These are phyloP conservation scores for Drosophila mojavensis DNA, from an alignment of 1,140 invertebrate species.

Conservation along the genomic window DNA sequence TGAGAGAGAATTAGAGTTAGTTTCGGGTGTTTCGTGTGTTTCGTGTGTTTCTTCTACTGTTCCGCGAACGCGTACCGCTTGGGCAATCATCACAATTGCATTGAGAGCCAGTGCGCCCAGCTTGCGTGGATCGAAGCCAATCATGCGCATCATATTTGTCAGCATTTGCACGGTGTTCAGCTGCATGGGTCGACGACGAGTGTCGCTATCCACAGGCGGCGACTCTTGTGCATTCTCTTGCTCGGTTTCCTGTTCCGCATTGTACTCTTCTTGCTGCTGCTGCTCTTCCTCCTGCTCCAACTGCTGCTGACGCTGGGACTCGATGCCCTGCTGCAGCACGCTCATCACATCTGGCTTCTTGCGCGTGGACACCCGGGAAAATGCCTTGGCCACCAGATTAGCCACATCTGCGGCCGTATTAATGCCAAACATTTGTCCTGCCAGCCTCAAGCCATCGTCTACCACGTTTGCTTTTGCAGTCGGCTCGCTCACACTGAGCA, in stretches of 20 bases:
- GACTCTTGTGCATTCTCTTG: constrained; percentile 65
- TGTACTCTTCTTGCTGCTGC: constrained; percentile 14
- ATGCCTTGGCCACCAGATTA: constrained; percentile 85
- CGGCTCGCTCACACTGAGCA: constrained; percentile 36
- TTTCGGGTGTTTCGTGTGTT: too few relatives aligned
- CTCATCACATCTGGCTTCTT: constrained; percentile 59
- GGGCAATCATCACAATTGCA: constrained; percentile 91
- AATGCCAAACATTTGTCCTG: constrained; percentile 86
- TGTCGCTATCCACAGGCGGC: constrained; percentile 38
- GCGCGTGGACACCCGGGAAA: constrained; percentile 60
- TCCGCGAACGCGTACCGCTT: constrained; percentile 87
- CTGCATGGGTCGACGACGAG: constrained; percentile 10
- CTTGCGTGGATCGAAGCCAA: constrained; percentile 90
- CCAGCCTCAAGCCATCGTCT: constrained; percentile 87
- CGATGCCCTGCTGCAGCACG: constrained; percentile 57
- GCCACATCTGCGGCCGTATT: constrained; percentile 85
- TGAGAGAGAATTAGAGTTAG: background rate
- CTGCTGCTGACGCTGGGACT: constrained; percentile 9
- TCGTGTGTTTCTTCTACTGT: too few relatives aligned
- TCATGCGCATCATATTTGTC: constrained; percentile 88
- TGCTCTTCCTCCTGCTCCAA: background rate
- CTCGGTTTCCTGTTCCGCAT: constrained; percentile 46
- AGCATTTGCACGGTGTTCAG: constrained; percentile 84
- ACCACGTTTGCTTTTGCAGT: constrained; percentile 84
- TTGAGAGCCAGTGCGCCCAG: constrained; percentile 92